These are phyloP conservation scores for Apus apus DNA, from an alignment of 2,113 vertebrate species.

Conservation along the genomic window DNA sequence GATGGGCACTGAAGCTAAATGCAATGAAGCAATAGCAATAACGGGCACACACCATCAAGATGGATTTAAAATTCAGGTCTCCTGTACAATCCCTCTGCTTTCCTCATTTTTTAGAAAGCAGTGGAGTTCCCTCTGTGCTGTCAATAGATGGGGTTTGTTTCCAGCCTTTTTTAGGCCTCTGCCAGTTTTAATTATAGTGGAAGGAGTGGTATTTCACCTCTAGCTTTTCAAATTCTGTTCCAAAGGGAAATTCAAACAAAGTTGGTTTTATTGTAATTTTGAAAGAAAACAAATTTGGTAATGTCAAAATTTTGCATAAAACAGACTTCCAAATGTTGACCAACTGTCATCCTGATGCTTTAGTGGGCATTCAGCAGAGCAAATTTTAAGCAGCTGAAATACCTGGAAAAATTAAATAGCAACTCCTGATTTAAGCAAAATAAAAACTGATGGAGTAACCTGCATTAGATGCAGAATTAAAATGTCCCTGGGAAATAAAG, in stretches of 20 bases:
- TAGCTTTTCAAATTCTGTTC: neutral
- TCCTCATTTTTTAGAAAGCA: neutral
- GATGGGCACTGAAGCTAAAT: neutral
- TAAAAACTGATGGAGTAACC: constrained; percentile 9
- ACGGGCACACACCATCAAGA: neutral
- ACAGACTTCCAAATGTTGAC: neutral
- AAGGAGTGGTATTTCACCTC: neutral
- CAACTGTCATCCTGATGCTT: constrained; percentile 1
- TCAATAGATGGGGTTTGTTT: neutral
- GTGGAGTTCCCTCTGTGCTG: neutral
- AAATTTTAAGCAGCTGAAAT: constrained; percentile 20
- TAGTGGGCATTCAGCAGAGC: neutral
- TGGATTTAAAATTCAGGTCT: neutral
- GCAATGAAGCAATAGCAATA: neutral
- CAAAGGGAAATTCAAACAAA: neutral
- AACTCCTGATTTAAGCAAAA: constrained; percentile 28
- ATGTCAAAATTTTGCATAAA: neutral
- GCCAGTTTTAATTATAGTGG: neutral
- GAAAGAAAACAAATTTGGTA: constrained; percentile 27
- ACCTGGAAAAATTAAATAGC: constrained; percentile 27
- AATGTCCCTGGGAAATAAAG: constrained; percentile 50
- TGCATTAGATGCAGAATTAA: constrained; percentile 45
- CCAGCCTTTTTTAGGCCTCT: neutral
- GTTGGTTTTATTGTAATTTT: neutral
- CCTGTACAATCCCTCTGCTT: neutral